Base-by-base conservation (phyloP, 2,113 vertebrate species). In the Notothenia coriiceps region DNA sequence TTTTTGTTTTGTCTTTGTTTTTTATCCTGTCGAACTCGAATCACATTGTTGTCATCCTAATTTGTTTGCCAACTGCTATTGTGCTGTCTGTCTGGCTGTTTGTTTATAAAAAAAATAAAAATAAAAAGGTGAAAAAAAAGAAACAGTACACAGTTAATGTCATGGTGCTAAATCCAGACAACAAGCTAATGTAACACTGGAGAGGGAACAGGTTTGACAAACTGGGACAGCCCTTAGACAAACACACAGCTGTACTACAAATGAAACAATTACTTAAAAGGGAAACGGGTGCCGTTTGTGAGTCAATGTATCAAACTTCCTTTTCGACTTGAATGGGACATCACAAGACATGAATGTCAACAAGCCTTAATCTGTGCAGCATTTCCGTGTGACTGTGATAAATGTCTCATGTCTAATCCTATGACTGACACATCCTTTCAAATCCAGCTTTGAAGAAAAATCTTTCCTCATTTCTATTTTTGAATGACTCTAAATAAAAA, bases 191-290 rank as follows among this genome's bases (percentile, higher is more conserved):
- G 33, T n/a, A 12, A 35, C 68, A 13, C 51, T 10, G 64, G 14
- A 82, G 22, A 66, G 62, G 33, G 50, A 91, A 92, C 91, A 44
- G 88, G 91, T 92, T 91, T 88, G 80, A 44, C 92, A 70, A 70
- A 89, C 22, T 73, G 3, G 2, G 2, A 67, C 33, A 80, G 86
- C 85, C 87, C 56, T 71, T 18, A 67, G 35, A 66, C 8, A 73
- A 70, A 78, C 54, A 76, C 20, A 57, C 29, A 25, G 15, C 18
- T 20, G 54, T 49, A 33, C 5, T 50, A 33, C 17, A 29, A 18
- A 49, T 10, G 1, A 11, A 6, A 17, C 15, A 12, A 8, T 15
- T 49, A 10, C 46, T 43, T 33, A 68, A 14, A 25, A 43, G 14
- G 15, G 18, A 52, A 15, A 40, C 25, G 43, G 35, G 44, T 25